phyloP scores from a whole-genome alignment of 2,113 vertebrate genomes.

The Podarcis raffonei region DNA sequence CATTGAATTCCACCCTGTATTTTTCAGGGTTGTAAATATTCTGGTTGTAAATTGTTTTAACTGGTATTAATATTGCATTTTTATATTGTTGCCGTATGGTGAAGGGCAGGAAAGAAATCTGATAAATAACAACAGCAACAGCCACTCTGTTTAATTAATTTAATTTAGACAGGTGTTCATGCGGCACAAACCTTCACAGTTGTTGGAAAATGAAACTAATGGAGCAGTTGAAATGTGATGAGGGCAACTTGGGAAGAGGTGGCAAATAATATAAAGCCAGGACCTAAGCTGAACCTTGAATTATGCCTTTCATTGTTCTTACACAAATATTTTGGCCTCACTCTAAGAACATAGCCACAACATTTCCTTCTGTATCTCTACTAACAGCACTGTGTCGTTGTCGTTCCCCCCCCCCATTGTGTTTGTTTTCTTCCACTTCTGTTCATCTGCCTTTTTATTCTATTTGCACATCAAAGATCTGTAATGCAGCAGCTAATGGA shows the following conservation, averaged over 20 bases:
- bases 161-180: not conserved
- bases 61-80: not conserved
- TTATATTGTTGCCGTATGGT: not conserved
- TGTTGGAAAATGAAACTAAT: not conserved
- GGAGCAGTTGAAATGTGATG: not conserved
- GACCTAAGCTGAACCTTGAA: not conserved
- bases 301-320: not conserved
- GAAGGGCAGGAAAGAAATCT: no score
- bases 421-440: conserved; percentile 3
- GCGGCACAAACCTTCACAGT: not conserved
- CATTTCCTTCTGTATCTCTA: not conserved
- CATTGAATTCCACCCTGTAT: no score
- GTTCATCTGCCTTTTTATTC: no score
- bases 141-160: not conserved
- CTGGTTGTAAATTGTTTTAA: no score
- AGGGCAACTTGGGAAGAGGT: not conserved
- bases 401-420: no score
- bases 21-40: no score
- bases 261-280: not conserved
- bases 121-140: no score
- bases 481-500: conserved; percentile 23
- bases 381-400: no score
- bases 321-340: not conserved
- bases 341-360: not conserved
- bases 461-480: conserved; percentile 29